Evolutionary conservation across 1,140 invertebrate species (phyloP), one percentile per base, ranked within the genome.

Genomic region (Streblospio benedicti): DNA sequence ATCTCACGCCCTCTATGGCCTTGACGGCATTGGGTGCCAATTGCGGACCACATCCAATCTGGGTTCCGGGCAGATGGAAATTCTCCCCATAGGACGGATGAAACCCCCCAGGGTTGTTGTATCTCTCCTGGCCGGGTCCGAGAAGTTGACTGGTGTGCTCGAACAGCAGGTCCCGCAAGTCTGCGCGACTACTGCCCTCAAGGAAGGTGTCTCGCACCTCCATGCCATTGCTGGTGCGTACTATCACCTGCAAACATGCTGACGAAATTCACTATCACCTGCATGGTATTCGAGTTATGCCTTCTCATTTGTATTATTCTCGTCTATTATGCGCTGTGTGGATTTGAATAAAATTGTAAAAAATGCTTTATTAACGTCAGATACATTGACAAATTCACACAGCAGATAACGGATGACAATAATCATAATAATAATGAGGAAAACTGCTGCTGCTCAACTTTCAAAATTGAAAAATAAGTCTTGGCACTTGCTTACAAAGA

Each of bases 1-100:
- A 97, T 65, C 90, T 82, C 25, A 97, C 92, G 62, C 92, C 91
- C 76, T 95, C 86, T 41, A 98, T 82, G 35, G 93, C 93, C 51
- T 89, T 87, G 60, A 92, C 81, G 20, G 96, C 86, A 71, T 94
- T 91, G 2, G 88, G 85, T 32, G 89, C 25, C n/a, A 62, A n/a
- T n/a, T 25, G 12, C n/a, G 12, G n/a, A 90, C 35, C n/a, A 14
- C 32, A 18, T 12, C 28, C 38, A 25, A 20, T 35, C 53, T 6
- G n/a, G n/a, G n/a, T n/a, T 25, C 50, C 30, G 27, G 25, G 6
- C 5, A 23, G 23, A 28, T 18, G 25, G 44, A 28, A 47, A 20
- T 41, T 89, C 28, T n/a, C 30, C 38, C 28, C 16, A 12, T 31
- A 18, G 9, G 28, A 35, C 20, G 43, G 35, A 31, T 27, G 45